A percentile compares a stretch with the other conserved stretches of the same genome.
Conservation (phyloP, 2,888 invertebrate genomes). For the Calephelis perditalis region DNA sequence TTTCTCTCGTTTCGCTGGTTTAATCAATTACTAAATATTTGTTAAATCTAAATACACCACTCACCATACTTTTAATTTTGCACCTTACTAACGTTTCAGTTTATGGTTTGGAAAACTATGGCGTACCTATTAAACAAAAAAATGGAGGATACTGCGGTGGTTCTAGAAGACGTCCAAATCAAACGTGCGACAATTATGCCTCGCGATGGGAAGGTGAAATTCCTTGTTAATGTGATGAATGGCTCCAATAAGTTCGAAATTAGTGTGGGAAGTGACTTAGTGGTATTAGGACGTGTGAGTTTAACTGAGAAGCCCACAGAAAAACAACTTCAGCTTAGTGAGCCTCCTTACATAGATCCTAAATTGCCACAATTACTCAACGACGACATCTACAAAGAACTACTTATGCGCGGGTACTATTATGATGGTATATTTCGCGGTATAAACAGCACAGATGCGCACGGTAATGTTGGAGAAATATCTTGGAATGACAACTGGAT, state of each 20-base stretch:
- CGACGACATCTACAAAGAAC: slow-evolving; percentile 91
- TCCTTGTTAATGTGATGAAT: slow-evolving; percentile 89
- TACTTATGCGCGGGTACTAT: slow-evolving; percentile 91
- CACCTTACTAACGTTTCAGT: slow-evolving; percentile 48
- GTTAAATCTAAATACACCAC: too few relatives aligned
- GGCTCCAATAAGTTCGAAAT: slow-evolving; percentile 92
- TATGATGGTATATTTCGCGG: slow-evolving; percentile 91
- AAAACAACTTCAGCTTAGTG: slow-evolving; percentile 78
- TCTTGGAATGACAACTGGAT: slow-evolving; percentile 96
- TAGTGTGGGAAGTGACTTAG: slow-evolving; percentile 89
- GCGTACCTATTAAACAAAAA: slow-evolving; percentile 87
- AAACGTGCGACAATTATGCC: slow-evolving; percentile 95
- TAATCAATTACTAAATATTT: too few relatives aligned
- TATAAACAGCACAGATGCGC: slow-evolving; percentile 84
- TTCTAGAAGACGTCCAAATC: slow-evolving; percentile 94
- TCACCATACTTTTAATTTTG: too few relatives aligned
- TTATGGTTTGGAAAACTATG: slow-evolving; percentile 91
- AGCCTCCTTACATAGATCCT: slow-evolving; percentile 45
- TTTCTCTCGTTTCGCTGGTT: too few relatives aligned
- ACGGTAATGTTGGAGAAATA: slow-evolving; percentile 84
- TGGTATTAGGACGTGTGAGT: slow-evolving; percentile 87
- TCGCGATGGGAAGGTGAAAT: slow-evolving; percentile 87
- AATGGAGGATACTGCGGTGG: slow-evolving; percentile 87
- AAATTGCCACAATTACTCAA: slow-evolving; percentile 75
- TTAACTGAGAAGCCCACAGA: slow-evolving; percentile 79